Conservation (phyloP, 1,140 invertebrate species). For the Mactra quadrangularis region DNA sequence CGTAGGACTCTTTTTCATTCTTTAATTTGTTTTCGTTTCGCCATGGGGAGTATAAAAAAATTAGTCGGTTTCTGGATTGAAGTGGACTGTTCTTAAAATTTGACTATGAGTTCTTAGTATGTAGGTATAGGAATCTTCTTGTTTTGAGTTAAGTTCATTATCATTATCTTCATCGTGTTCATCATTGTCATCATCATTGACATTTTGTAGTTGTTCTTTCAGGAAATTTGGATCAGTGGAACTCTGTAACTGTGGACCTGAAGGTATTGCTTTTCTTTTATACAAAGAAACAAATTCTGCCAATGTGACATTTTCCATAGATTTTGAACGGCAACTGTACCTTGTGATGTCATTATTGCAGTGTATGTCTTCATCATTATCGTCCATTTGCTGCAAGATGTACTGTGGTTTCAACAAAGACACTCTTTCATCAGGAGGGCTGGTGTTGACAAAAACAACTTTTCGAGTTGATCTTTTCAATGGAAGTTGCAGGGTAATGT, state of each 20-base stretch:
- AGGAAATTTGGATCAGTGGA: background rate
- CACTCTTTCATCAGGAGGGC: background rate
- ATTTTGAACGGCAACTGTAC: too few relatives aligned
- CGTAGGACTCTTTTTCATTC: background rate
- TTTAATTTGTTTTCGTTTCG: slow-evolving; percentile 21
- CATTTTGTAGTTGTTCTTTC: background rate
- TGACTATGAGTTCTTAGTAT: background rate
- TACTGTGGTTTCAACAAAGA: slow-evolving; percentile 6
- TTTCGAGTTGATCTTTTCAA: too few relatives aligned
- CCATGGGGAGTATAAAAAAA: slow-evolving; percentile 31
- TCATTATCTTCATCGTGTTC: background rate
- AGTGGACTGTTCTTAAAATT: slow-evolving; percentile 43
- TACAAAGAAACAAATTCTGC: slow-evolving; percentile 25
- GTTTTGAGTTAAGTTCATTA: background rate
- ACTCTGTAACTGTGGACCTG: too few relatives aligned
- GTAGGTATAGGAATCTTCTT: too few relatives aligned
- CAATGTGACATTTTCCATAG: background rate
- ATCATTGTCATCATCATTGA: background rate
- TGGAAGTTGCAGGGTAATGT: too few relatives aligned
- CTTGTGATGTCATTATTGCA: background rate
- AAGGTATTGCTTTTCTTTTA: too few relatives aligned
- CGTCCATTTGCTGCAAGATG: background rate
- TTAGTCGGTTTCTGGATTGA: background rate
- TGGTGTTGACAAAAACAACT: background rate
- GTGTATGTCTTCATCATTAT: background rate